Evolutionary conservation across 1,140 invertebrate genomes (phyloP).

Genomic region (Megalonaias nervosa): DNA sequence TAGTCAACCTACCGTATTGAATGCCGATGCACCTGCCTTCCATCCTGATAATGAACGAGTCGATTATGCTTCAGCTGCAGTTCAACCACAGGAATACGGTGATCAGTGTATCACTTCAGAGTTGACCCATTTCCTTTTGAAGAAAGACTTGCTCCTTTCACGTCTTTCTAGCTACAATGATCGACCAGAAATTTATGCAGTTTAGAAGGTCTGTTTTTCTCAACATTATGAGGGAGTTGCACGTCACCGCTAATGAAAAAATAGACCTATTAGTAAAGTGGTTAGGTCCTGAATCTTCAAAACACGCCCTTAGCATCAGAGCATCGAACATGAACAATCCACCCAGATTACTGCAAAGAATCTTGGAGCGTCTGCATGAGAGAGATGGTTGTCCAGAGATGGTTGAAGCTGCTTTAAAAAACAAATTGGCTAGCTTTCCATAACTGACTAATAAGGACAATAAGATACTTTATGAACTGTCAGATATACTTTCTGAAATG

Average conservation of each 20-base stretch:
- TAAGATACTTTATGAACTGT: conserved; percentile 29
- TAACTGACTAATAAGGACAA: conserved; percentile 26
- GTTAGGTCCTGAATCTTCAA: conserved; percentile 21
- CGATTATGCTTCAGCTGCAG: no score
- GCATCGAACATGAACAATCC: conserved; percentile 5
- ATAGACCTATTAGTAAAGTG: conserved; percentile 35
- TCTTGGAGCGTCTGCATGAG: conserved; percentile 33
- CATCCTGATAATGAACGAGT: no score
- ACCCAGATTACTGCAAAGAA: background rate
- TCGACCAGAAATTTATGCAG: conserved; percentile 16
- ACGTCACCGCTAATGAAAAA: conserved; percentile 14
- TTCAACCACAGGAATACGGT: background rate
- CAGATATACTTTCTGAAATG: conserved; percentile 26
- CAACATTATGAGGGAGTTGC: conserved; percentile 15
- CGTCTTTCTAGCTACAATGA: conserved; percentile 14
- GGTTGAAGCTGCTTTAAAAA: conserved; percentile 16
- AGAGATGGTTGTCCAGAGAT: conserved; percentile 30
- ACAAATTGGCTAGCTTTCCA: conserved; percentile 22
- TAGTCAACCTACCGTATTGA: no score
- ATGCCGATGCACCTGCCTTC: no score
- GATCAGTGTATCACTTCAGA: background rate
- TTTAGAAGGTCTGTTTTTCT: conserved; percentile 30
- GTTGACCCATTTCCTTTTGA: conserved; percentile 23
- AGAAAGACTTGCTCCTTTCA: conserved; percentile 31
- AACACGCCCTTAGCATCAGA: conserved; percentile 30